phyloP scores from a whole-genome alignment of 2,113 vertebrate species.

The Heteronetta atricapilla region DNA sequence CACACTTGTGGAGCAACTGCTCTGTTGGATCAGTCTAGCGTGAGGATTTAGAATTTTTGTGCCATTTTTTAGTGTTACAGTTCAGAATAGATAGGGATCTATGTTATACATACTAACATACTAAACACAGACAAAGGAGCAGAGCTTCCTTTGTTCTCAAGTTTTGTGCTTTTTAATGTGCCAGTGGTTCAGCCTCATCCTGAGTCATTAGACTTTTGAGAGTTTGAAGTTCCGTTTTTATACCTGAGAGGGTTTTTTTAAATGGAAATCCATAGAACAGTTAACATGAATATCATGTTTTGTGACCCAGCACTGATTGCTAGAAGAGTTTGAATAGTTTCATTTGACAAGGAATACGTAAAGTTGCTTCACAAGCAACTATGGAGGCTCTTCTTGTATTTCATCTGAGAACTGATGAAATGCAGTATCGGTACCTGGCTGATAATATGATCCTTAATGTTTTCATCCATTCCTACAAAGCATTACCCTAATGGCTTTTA shows the following conservation, averaged over 20 bases:
- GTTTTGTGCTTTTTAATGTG: neutral
- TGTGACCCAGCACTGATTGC: neutral
- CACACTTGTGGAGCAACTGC: neutral
- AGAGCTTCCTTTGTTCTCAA: neutral
- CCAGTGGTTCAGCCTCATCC: neutral
- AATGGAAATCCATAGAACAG: neutral
- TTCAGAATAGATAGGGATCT: neutral
- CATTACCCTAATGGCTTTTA: neutral
- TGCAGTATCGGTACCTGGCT: rapidly evolving
- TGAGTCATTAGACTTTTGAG: neutral
- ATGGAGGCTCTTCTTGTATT: neutral
- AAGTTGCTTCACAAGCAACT: neutral
- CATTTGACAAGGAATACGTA: neutral
- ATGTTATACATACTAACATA: too few species aligned
- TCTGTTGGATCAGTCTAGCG: neutral
- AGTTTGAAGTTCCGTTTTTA: neutral
- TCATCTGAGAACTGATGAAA: neutral
- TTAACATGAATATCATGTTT: neutral
- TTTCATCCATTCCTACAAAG: neutral
- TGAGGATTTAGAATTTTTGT: neutral
- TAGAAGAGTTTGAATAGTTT: neutral
- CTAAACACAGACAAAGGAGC: neutral
- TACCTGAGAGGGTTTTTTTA: neutral
- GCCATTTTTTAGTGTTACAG: neutral
- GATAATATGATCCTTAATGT: neutral